These are phyloP conservation scores for Harpalus rufipes DNA, from an alignment of 2,888 invertebrate genomes.

Conservation along the genomic window DNA sequence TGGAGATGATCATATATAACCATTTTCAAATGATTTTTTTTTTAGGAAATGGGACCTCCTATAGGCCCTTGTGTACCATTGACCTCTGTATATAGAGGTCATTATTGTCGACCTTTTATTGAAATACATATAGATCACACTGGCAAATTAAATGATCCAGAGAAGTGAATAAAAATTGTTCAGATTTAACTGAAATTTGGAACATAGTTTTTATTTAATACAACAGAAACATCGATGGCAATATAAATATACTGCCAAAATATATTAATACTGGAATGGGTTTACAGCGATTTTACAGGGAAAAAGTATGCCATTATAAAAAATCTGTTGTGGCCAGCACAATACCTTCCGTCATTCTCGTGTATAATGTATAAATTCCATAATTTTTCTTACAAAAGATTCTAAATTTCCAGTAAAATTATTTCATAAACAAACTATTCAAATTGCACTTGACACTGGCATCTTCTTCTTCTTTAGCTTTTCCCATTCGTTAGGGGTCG, in stretches of 20 bases:
- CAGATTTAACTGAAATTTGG: slow-evolving; percentile 94
- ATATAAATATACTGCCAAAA: slow-evolving; percentile 83
- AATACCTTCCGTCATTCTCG: no score
- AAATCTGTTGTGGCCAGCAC: no score
- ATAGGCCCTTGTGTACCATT: slow-evolving; percentile 97
- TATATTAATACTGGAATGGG: slow-evolving; percentile 99
- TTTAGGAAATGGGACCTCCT: slow-evolving; percentile 98
- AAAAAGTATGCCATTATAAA: slow-evolving; percentile 79
- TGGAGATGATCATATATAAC: slow-evolving; percentile 84
- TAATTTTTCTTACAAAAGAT: no score
- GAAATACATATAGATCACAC: slow-evolving; percentile 94
- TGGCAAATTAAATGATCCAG: slow-evolving; percentile 78
- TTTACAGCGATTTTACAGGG: slow-evolving; percentile 90
- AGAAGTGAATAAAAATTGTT: slow-evolving; percentile 83
- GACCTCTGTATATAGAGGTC: no score
- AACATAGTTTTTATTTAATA: slow-evolving; percentile 97
- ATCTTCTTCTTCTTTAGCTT: no score
- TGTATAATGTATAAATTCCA: no score
- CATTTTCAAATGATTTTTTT: slow-evolving; percentile 91
- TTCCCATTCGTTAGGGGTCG: no score
- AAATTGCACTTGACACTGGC: no score
- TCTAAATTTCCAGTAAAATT: no score
- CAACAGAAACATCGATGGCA: slow-evolving; percentile 84
- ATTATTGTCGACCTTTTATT: slow-evolving; percentile 96
- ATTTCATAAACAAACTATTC: no score